A percentile compares a stretch with the other conserved stretches of the same genome.
phyloP scores from a whole-genome alignment of 1,140 invertebrate species.

The Penaeus japonicus region DNA sequence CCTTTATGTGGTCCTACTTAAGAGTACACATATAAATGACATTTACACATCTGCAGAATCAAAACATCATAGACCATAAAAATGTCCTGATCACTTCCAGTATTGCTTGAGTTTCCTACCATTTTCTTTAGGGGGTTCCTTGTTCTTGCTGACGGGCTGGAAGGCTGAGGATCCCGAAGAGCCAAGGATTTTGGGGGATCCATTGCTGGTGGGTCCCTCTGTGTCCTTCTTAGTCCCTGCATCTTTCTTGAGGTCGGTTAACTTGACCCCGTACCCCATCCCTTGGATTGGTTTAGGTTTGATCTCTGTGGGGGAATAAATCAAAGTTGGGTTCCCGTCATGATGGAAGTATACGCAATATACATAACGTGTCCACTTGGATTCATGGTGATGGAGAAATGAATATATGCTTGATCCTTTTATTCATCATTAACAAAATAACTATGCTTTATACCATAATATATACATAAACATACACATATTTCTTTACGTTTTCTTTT shows the following conservation, averaged over 20 bases:
- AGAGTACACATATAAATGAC: no score
- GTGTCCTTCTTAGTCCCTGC: slow-evolving; percentile 43
- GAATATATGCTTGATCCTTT: no score
- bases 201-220: slow-evolving; percentile 14
- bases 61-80: no score
- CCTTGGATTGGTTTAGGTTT: slow-evolving; percentile 48
- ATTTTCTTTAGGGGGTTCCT: slow-evolving; percentile 11
- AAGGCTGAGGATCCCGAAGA: slow-evolving; percentile 25
- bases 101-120: not conserved
- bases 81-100: no score
- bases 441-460: no score
- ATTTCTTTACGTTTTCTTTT: no score
- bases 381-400: no score
- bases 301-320: slow-evolving; percentile 29
- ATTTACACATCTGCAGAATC: no score
- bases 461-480: no score
- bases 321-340: not conserved
- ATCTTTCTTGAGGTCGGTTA: slow-evolving; percentile 50
- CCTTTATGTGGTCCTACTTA: no score
- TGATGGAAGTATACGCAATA: not conserved
- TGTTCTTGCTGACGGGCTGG: slow-evolving; percentile 1
- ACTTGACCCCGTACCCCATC: slow-evolving; percentile 19
- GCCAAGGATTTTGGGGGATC: slow-evolving; percentile 33
- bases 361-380: no score
- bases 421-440: no score